Conservation (phyloP, 2,113 vertebrate species). For the Numida meleagris region DNA sequence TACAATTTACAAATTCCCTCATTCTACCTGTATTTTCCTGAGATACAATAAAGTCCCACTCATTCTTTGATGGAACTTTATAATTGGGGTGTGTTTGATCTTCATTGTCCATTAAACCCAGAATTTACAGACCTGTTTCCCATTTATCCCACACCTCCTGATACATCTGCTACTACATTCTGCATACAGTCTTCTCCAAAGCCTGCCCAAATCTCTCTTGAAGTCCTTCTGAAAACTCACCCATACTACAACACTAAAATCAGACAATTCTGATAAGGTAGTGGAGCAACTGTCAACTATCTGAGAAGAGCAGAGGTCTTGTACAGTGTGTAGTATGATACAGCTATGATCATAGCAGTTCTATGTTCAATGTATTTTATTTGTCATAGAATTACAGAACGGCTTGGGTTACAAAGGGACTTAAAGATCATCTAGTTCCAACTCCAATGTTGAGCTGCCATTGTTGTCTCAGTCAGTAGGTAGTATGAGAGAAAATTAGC, state of each 20-base stretch:
- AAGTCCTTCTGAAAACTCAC: background rate
- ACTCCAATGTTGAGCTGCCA: background rate
- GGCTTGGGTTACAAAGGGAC: background rate
- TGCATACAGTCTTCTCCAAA: background rate
- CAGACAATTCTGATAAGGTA: background rate
- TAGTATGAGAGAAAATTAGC: background rate
- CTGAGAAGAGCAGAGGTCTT: background rate
- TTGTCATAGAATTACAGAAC: background rate
- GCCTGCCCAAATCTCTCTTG: background rate
- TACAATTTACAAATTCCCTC: background rate
- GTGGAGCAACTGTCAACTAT: background rate
- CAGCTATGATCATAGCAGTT: background rate
- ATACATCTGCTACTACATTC: background rate
- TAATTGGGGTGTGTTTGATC: background rate
- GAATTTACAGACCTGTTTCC: background rate
- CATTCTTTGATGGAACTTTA: background rate
- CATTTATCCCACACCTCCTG: background rate
- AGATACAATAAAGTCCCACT: background rate
- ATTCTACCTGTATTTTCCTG: background rate
- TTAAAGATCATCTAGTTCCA: background rate
- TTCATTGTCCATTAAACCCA: rapidly evolving
- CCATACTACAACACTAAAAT: background rate
- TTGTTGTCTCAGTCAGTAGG: background rate
- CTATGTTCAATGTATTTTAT: background rate
- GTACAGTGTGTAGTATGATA: background rate